These are phyloP conservation scores for Acropora tenuis DNA, from an alignment of 64 coral and sea anemone species.

Conservation along the genomic window DNA sequence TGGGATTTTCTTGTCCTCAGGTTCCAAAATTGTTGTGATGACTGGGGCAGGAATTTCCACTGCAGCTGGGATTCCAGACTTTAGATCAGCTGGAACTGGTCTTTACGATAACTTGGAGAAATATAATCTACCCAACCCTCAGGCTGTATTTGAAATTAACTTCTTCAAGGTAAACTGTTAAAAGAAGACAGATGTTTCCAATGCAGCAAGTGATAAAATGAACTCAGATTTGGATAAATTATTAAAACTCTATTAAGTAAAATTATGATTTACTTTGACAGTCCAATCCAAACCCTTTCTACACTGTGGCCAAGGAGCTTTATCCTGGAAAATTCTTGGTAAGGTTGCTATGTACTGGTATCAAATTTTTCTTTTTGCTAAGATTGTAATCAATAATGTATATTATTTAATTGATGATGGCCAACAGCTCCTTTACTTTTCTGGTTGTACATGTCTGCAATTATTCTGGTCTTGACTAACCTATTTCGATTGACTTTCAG, in stretches of 20 bases:
- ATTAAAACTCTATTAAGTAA: background rate
- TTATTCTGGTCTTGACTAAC: background rate
- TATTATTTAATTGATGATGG: too few relatives aligned
- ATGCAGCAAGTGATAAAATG: background rate
- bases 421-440: too few relatives aligned
- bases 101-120: slow-evolving; percentile 93
- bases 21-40: slow-evolving; percentile 86
- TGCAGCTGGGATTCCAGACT: slow-evolving; percentile 92
- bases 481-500: slow-evolving; percentile 21
- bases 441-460: too few relatives aligned
- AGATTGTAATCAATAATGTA: too few relatives aligned
- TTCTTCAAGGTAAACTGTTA: slow-evolving; percentile 76
- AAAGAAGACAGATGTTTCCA: background rate
- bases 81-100: slow-evolving; percentile 89
- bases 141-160: slow-evolving; percentile 89
- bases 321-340: slow-evolving; percentile 96
- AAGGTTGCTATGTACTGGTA: background rate
- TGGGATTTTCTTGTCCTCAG: slow-evolving; percentile 28
- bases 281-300: slow-evolving; percentile 95
- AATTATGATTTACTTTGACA: background rate
- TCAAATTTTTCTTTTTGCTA: too few relatives aligned
- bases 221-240: background rate
- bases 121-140: slow-evolving; percentile 80
- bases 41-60: slow-evolving; percentile 94
- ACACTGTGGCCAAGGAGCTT: slow-evolving; percentile 81